These are phyloP conservation scores for Protophormia terraenovae DNA, from an alignment of 2,888 invertebrate species.

Conservation along the genomic window DNA sequence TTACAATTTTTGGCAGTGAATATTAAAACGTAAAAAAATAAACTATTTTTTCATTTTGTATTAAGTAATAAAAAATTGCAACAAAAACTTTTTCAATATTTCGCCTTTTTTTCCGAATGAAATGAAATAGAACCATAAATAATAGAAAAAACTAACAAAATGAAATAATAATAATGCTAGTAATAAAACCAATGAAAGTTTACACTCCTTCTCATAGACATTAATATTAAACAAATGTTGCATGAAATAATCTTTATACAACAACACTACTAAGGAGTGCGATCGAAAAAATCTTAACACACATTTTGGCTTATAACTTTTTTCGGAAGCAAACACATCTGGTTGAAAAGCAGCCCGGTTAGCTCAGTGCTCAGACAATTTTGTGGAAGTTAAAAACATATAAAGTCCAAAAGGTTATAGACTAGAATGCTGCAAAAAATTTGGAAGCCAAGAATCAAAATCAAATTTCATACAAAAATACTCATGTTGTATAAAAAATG, in stretches of 20 bases:
- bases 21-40: background rate
- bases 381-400: too few species aligned
- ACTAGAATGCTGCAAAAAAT: too few species aligned
- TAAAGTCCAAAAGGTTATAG: too few species aligned
- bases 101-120: slow-evolving; percentile 9
- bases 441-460: too few species aligned
- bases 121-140: slow-evolving; percentile 40
- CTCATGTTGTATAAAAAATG: too few species aligned
- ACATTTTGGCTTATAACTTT: too few species aligned
- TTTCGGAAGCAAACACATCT: too few species aligned
- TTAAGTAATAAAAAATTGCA: slow-evolving; percentile 12
- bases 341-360: too few species aligned
- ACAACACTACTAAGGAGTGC: background rate
- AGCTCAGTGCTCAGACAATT: too few species aligned
- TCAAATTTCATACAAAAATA: too few species aligned
- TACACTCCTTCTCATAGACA: background rate
- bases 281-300: too few species aligned
- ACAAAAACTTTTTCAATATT: slow-evolving; percentile 52
- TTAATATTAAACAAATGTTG: slow-evolving; percentile 25
- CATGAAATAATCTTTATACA: slow-evolving; percentile 1
- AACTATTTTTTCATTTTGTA: background rate
- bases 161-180: background rate
- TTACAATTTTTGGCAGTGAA: slow-evolving; percentile 15
- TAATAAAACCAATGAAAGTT: slow-evolving; percentile 1
- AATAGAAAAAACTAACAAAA: background rate